Conservation (phyloP, 2,113 vertebrate genomes). For the Anseranas semipalmata region DNA sequence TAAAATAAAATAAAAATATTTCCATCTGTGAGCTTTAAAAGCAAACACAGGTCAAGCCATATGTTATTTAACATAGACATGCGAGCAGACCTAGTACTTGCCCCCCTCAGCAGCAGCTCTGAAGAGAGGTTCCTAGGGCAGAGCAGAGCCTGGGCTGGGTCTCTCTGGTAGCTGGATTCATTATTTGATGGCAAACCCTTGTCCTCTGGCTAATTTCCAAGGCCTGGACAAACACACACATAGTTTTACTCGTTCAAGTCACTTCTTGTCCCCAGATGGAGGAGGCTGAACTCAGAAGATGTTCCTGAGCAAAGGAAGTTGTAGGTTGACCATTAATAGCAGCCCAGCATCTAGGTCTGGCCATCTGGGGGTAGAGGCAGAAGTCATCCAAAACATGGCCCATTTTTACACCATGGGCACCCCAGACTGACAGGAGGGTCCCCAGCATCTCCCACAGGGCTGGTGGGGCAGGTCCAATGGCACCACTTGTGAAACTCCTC, state of each 20-base stretch:
- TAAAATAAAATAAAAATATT: background rate
- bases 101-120: background rate
- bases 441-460: background rate
- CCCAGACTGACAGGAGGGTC: background rate
- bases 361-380: background rate
- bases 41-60: background rate
- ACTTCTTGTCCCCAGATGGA: background rate
- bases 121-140: background rate
- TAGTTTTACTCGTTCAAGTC: background rate
- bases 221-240: background rate
- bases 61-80: background rate
- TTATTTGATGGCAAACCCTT: background rate
- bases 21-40: background rate
- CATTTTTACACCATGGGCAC: background rate
- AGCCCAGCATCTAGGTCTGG: background rate
- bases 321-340: rapidly evolving
- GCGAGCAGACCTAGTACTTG: background rate
- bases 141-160: background rate
- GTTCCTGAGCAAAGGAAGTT: background rate
- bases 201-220: background rate
- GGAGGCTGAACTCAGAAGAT: background rate
- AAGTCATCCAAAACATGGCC: rapidly evolving
- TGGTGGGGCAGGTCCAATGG: rapidly evolving
- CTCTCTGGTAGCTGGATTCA: background rate
- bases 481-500: background rate